Conservation (phyloP, 2,797 vertebrate genomes). For the Coracias cyanogaster region DNA sequence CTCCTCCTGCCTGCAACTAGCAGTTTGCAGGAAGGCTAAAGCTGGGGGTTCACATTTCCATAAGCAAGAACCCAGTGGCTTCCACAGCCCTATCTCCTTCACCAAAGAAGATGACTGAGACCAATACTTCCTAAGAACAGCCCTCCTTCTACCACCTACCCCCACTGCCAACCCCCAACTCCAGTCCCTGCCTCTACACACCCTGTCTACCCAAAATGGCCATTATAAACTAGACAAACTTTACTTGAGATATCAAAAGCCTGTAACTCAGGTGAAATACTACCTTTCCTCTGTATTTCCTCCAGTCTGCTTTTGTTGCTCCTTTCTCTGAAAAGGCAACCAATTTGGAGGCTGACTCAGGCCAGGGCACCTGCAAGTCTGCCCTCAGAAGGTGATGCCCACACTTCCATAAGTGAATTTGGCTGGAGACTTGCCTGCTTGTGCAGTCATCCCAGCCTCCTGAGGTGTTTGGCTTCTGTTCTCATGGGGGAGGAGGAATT, state of each 20-base stretch:
- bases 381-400: background rate
- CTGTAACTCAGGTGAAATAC: background rate
- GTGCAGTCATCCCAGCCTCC: accelerated
- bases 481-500: background rate
- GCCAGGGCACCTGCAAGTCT: background rate
- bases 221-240: background rate
- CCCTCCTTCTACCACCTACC: background rate
- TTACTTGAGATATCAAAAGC: background rate
- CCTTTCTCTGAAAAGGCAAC: background rate
- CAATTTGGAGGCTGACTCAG: background rate
- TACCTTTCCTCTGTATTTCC: background rate
- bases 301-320: background rate
- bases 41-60: background rate
- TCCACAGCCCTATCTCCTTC: background rate
- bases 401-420: background rate
- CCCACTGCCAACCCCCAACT: background rate
- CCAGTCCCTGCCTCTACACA: background rate
- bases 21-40: background rate
- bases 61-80: background rate
- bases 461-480: background rate
- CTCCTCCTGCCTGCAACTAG: background rate
- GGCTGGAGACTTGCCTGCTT: background rate
- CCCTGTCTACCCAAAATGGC: background rate
- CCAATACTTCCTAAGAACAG: background rate
- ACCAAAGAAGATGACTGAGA: background rate